Conservation (phyloP, 2,113 vertebrate species). For the Spermophilus dauricus region DNA sequence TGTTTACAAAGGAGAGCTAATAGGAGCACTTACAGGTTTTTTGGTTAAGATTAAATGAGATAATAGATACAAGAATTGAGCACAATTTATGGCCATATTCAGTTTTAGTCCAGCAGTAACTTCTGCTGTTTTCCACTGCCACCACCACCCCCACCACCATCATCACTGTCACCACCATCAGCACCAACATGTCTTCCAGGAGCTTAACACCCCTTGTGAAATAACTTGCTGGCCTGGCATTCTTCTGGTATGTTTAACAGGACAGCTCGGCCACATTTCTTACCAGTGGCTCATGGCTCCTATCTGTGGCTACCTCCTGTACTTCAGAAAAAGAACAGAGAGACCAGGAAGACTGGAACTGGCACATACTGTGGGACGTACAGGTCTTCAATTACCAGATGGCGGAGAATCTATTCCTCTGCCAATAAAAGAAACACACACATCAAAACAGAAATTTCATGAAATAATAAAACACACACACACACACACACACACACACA, state of each 20-base stretch:
- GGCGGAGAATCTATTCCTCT: not conserved
- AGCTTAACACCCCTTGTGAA: not conserved
- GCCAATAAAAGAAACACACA: not conserved
- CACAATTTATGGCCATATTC: not conserved
- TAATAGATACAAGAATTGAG: not conserved
- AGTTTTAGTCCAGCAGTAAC: not conserved
- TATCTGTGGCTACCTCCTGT: not conserved
- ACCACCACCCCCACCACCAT: not conserved
- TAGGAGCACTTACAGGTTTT: not conserved
- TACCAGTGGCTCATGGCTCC: not conserved
- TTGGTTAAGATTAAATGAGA: not conserved
- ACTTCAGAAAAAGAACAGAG: not conserved
- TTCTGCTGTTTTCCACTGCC: not conserved
- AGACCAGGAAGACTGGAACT: not conserved
- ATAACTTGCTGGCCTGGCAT: not conserved
- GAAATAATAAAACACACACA: not conserved
- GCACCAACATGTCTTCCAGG: not conserved
- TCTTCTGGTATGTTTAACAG: not conserved
- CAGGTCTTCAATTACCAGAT: not conserved
- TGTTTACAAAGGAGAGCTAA: not conserved
- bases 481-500: not conserved
- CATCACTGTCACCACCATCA: not conserved
- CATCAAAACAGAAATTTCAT: slow-evolving; percentile 32
- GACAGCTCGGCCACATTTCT: not conserved
- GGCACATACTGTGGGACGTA: not conserved